Conservation (phyloP, 2,113 vertebrate species). For the Cairina moschata region DNA sequence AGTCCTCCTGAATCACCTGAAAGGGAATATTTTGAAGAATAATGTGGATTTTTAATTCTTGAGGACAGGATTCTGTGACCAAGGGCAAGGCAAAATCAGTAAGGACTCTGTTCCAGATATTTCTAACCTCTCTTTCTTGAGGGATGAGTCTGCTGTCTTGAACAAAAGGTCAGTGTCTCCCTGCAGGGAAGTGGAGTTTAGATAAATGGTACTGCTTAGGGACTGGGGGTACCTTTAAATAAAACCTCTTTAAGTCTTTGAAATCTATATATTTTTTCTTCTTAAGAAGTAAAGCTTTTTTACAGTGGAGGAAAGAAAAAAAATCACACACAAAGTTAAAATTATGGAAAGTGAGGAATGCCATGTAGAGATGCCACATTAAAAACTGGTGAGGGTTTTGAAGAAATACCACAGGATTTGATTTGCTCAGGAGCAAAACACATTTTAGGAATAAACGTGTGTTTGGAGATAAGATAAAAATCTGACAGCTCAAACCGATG, state of each 20-base stretch:
- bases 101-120: constrained; percentile 2
- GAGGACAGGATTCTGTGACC: background rate
- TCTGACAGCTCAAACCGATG: background rate
- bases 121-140: background rate
- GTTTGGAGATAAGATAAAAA: background rate
- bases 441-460: background rate
- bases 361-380: background rate
- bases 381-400: background rate
- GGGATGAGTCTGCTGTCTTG: background rate
- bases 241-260: background rate
- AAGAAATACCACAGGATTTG: background rate
- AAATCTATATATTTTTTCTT: background rate
- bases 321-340: background rate
- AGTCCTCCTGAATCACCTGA: background rate
- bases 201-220: background rate
- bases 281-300: background rate
- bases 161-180: constrained; percentile 17
- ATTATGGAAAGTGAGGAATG: background rate
- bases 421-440: background rate
- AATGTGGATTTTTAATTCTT: background rate
- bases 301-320: background rate
- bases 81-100: background rate
- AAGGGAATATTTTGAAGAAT: background rate
- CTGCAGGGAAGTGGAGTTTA: background rate
- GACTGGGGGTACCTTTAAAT: background rate